Base-by-base conservation (phyloP, 2,113 vertebrate genomes). In the Spea multiplicata region DNA sequence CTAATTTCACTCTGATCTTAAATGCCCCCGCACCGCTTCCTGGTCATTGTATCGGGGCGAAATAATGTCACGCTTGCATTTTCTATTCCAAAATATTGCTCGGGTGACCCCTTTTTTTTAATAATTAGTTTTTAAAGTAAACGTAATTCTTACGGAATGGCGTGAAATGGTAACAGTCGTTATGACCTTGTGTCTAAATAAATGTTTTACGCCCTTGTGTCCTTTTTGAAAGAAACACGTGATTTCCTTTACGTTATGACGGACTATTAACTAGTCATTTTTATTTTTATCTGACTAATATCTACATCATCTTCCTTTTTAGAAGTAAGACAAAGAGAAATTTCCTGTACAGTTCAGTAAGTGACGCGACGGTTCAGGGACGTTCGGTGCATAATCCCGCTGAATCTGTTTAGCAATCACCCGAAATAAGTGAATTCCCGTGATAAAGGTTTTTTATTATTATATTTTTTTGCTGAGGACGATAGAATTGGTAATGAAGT, bases 281-380 rank as follows among this genome's bases (percentile, higher is more conserved):
- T 75, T n/a, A n/a, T 65, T 65, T 75, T 44, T 16, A n/a, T 69
- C 68, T 76, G 74, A 76, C 74, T 76, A 76, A 76, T 76, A 55
- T 55, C 66, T 53, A 8, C 74, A 76, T 76, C 74, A 69, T 69
- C 57, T 76, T 76, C 66, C 74, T 66, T 65, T 66, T 68, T 45
- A 10, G 59, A 44, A 76, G 53, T 30, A 67, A 66, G 48, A 66
- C 55, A 30, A 52, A 68, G 16, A 45, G 74, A 69, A n/a, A 30
- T 61, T 76, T 76, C 74, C 74, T 67, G 74, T 8, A 47, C 46
- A 44, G 45, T 59, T 66, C 65, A 48, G 55, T 46, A 46, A 44
- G 6, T 61, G 72, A 62, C 55, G 50, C 44, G 30, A 67, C 74
- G 57, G 62, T 68, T 59, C 59, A 76, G 66, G 68, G 55, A 69